A percentile compares a stretch with the other conserved stretches of the same genome.
Conservation (phyloP, 2,797 vertebrate genomes). For the Ptychadena robeensis region DNA sequence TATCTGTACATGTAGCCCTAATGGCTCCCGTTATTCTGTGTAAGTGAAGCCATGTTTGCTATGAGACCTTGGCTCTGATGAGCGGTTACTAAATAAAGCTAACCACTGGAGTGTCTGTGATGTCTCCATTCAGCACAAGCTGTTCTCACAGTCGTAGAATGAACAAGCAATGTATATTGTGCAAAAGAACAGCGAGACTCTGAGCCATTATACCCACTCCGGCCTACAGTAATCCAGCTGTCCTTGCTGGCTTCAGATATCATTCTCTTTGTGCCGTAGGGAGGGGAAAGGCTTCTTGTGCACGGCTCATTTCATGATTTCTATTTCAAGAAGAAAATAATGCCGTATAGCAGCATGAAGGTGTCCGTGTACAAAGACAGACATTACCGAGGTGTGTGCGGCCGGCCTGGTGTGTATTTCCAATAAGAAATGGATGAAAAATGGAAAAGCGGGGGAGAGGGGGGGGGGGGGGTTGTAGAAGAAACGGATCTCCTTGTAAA, state of each 20-base stretch:
- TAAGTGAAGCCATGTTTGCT: not conserved
- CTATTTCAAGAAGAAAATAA: conserved; percentile 27
- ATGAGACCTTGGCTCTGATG: not conserved
- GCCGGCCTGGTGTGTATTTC: not conserved
- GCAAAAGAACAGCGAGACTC: not conserved
- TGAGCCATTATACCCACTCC: conserved; percentile 25
- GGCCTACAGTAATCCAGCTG: conserved; percentile 17
- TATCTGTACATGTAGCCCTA: not conserved
- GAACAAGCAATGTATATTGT: not conserved
- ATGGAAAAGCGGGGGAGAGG: not conserved
- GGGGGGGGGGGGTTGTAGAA: too few relatives aligned
- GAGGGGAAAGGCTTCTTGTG: conserved; percentile 1
- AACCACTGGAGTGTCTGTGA: not conserved
- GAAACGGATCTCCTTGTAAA: too few relatives aligned
- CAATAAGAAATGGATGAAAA: not conserved
- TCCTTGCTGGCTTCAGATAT: conserved; percentile 33
- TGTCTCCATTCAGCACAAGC: not conserved
- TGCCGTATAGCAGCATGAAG: conserved; percentile 3
- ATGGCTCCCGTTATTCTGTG: not conserved
- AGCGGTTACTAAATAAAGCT: not conserved
- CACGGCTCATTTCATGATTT: conserved; percentile 43
- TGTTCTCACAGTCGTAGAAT: not conserved
- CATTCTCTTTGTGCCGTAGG: conserved; percentile 41
- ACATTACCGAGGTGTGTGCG: not conserved
- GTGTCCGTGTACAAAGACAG: not conserved